Percentiles rank a stretch among this genome's conserved stretches.
These are phyloP conservation scores for Ormyrus labotus DNA, from an alignment of 2,888 invertebrate genomes.

Conservation along the genomic window DNA sequence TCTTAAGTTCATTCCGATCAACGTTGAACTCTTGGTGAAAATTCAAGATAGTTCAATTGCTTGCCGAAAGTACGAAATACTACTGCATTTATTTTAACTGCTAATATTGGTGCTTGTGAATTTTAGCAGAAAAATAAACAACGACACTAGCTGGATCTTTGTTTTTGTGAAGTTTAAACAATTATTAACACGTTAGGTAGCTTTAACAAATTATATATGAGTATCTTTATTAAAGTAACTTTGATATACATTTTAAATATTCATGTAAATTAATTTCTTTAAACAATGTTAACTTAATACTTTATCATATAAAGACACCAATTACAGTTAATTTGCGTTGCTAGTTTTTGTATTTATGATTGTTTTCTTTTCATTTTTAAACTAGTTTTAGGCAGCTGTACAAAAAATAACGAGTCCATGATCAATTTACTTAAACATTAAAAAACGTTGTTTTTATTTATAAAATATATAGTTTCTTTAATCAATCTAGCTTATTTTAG, in stretches of 20 bases:
- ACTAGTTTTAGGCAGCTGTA: slow-evolving; percentile 31
- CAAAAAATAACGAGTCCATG: slow-evolving; percentile 34
- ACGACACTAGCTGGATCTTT: slow-evolving; percentile 35
- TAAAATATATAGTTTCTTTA: slow-evolving; percentile 5
- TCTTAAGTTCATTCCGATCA: slow-evolving; percentile 54
- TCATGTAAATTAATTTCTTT: slow-evolving; percentile 39
- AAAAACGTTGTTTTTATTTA: slow-evolving; percentile 14
- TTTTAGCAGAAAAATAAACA: slow-evolving; percentile 45
- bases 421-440: slow-evolving; percentile 38
- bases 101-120: slow-evolving; percentile 40
- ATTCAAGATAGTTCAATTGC: slow-evolving; percentile 49
- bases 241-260: slow-evolving; percentile 46
- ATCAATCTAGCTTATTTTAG: neutral
- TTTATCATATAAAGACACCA: slow-evolving; percentile 42
- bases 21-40: slow-evolving; percentile 55
- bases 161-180: slow-evolving; percentile 29
- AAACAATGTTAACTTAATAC: slow-evolving; percentile 36
- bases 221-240: slow-evolving; percentile 23
- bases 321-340: slow-evolving; percentile 30
- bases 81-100: slow-evolving; percentile 63
- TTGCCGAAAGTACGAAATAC: slow-evolving; percentile 53
- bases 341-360: slow-evolving; percentile 15
- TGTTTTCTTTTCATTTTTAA: slow-evolving; percentile 43
- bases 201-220: slow-evolving; percentile 44
- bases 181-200: slow-evolving; percentile 31